Percentiles rank a stretch among this genome's conserved stretches.
phyloP scores from a whole-genome alignment of 2,888 invertebrate species.

The Uloborus plumipes region DNA sequence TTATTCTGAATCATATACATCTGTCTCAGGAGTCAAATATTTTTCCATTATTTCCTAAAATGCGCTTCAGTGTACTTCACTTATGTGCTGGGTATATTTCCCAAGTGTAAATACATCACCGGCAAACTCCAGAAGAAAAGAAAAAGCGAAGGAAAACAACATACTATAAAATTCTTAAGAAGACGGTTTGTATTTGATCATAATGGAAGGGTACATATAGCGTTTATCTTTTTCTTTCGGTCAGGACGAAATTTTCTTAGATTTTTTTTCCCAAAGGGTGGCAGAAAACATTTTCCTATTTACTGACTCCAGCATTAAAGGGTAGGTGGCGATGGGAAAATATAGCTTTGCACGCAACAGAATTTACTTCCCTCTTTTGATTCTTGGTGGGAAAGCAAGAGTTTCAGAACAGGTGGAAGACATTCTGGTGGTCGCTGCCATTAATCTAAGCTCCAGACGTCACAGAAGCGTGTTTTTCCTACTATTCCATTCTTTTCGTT shows the following conservation, averaged over 20 bases:
- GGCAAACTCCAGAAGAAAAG: no score
- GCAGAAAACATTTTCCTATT: slow-evolving; percentile 53
- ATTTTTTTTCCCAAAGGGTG: slow-evolving; percentile 34
- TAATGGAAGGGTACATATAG: slow-evolving; percentile 32
- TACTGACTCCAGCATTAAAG: slow-evolving; percentile 43
- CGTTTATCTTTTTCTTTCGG: slow-evolving; percentile 11
- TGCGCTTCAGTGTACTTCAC: no score
- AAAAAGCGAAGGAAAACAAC: slow-evolving; percentile 6
- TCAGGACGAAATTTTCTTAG: background rate
- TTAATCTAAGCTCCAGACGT: slow-evolving; percentile 44
- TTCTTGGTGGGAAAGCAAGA: slow-evolving; percentile 49
- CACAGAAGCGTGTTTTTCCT: slow-evolving; percentile 26
- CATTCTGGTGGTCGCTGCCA: slow-evolving; percentile 46
- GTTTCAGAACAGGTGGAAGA: slow-evolving; percentile 47
- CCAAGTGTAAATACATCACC: no score
- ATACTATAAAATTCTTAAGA: slow-evolving; percentile 57
- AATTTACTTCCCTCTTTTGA: slow-evolving; percentile 35
- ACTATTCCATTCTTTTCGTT: slow-evolving; percentile 13
- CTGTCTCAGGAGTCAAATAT: no score
- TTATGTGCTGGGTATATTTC: no score
- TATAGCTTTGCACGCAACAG: slow-evolving; percentile 48
- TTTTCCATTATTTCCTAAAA: no score
- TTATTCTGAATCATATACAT: no score
- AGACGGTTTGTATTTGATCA: slow-evolving; percentile 51
- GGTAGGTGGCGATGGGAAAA: slow-evolving; percentile 37